Percentiles rank a stretch among this genome's conserved stretches.
phyloP scores from a whole-genome alignment of 2,113 vertebrate species.

The Pampusana beccarii region DNA sequence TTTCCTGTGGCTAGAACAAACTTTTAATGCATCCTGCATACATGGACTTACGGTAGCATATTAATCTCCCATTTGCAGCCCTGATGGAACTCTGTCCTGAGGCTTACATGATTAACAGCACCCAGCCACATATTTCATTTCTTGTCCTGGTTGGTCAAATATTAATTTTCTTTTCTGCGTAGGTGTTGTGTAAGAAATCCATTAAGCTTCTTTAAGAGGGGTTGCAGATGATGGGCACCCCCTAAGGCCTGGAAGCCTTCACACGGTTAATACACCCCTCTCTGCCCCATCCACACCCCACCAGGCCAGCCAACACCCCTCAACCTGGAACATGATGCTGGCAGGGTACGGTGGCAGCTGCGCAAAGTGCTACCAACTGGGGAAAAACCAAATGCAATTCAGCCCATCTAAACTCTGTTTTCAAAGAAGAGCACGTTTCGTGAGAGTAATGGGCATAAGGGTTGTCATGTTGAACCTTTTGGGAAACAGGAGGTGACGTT shows the following conservation, averaged over 20 bases:
- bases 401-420: background rate
- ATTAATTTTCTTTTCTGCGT: conserved; percentile 34
- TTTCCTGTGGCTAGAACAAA: background rate
- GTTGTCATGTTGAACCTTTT: background rate
- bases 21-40: background rate
- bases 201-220: background rate
- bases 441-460: background rate
- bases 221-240: background rate
- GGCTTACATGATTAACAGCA: conserved; percentile 42
- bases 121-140: conserved; percentile 30
- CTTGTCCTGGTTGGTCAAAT: conserved; percentile 40
- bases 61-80: conserved; percentile 40
- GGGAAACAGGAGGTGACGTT: background rate
- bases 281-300: background rate
- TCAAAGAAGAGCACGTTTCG: background rate
- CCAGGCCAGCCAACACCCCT: background rate
- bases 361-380: background rate
- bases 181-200: conserved; percentile 25
- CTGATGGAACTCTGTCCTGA: conserved; percentile 30
- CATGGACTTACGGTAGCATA: background rate
- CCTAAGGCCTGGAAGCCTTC: background rate
- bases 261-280: background rate
- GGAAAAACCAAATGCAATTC: background rate
- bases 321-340: background rate
- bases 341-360: background rate